Percentiles rank a stretch among this genome's conserved stretches.
Evolutionary conservation across 1,140 invertebrate genomes (phyloP).

Genomic region (Solenopsis fugax): DNA sequence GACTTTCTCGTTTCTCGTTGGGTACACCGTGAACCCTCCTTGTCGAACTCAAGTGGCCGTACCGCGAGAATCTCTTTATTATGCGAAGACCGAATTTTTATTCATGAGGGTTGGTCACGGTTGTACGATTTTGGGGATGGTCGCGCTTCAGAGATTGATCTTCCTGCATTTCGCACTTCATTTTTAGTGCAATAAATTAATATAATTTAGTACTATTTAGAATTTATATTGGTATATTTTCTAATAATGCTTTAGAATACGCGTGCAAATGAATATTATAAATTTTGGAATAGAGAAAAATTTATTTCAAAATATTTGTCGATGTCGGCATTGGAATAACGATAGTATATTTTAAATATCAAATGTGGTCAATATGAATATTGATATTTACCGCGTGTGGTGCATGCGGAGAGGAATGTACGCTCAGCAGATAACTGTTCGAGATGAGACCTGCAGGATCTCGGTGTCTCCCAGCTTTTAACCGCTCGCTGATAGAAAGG

Average conservation of each 20-base stretch:
- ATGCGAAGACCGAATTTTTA: slow-evolving; percentile 71
- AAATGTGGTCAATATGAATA: slow-evolving; percentile 33
- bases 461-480: background rate
- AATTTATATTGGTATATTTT: background rate
- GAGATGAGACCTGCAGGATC: background rate
- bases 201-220: background rate
- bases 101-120: slow-evolving; percentile 71
- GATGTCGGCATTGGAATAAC: background rate
- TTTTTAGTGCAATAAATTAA: background rate
- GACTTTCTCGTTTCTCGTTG: slow-evolving; percentile 58
- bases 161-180: background rate
- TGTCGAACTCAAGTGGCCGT: slow-evolving; percentile 46
- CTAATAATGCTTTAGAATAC: background rate
- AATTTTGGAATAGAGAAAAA: background rate
- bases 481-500: slow-evolving; percentile 48
- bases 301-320: slow-evolving; percentile 4
- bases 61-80: slow-evolving; percentile 70
- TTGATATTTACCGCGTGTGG: slow-evolving; percentile 29
- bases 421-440: slow-evolving; percentile 21
- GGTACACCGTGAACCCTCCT: slow-evolving; percentile 53
- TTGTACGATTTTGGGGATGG: slow-evolving; percentile 34
- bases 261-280: background rate
- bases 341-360: background rate
- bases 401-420: background rate
- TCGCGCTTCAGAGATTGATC: slow-evolving; percentile 4